Base-by-base conservation (phyloP, 1,140 invertebrate species). In the Bombus impatiens region DNA sequence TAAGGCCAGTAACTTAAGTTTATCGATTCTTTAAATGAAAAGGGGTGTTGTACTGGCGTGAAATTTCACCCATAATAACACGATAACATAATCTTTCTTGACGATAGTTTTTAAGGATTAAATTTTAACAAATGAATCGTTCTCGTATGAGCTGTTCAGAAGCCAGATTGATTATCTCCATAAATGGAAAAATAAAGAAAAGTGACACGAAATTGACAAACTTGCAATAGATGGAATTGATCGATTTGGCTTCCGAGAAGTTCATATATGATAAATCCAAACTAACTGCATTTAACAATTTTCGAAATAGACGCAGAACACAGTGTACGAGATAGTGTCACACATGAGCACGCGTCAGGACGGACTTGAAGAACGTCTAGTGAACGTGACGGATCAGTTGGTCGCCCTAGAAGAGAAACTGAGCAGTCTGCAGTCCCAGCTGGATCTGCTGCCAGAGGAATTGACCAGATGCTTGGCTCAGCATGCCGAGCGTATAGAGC, bases 251-350 rank as follows among this genome's bases (percentile, higher is more conserved):
- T 53, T 53, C 18, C 18, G 47, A 53, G 18, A 53, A 53, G 47
- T 18, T 53, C 18, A 18, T 53, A 22, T 22, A 22, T 22, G 18
- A 53, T 22, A 22, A 53, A 22, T 2, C 6, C 18, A 37, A 40
- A 70, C 35, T 40, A 25, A 37, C 3, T 40, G 1, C 3, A 32
- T 8, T 70, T 37, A 12, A 70, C 37, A 0, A n/a, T 67, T 8
- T 2, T 1, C 1, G 2, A 22, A 37, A 86, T 96, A 99, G 99
- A 99, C 98, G 77, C 99, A 99, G 96, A 99, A 98, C 93, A 98
- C 98, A 28, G 98, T 99, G 76, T 99, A 99, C 94, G 99, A 99
- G 95, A 98, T 99, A 91, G 98, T 99, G 71, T 98, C 98, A 35
- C 99, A 99, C 92, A 98, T 99, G 97, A 98, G 98, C 94, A 97